Conservation (phyloP, 2,888 invertebrate genomes). For the Ochropacha duplaris region DNA sequence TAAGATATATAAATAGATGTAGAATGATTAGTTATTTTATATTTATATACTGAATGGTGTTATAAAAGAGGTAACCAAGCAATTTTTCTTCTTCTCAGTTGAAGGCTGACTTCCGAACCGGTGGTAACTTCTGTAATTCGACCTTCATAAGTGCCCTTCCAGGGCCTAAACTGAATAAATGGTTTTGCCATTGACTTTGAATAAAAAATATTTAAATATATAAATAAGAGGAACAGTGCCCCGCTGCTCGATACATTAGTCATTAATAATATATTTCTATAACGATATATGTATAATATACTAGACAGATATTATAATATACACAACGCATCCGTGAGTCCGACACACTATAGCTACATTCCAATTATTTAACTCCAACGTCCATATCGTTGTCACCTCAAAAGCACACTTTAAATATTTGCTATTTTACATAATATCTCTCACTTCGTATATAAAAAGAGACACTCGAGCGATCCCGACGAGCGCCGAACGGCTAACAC, state of each 20-base stretch:
- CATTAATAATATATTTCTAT: constrained; percentile 47
- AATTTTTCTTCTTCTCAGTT: too few relatives aligned
- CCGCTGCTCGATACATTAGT: constrained; percentile 42
- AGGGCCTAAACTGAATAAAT: too few relatives aligned
- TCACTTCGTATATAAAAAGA: not conserved
- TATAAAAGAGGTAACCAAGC: not conserved
- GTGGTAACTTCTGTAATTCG: too few relatives aligned
- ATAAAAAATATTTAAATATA: too few relatives aligned
- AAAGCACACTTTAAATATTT: constrained; percentile 42
- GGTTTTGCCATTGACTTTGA: too few relatives aligned
- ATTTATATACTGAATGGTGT: not conserved
- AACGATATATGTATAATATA: constrained; percentile 64
- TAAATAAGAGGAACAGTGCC: constrained; percentile 44
- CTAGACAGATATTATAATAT: constrained; percentile 50
- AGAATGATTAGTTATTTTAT: not conserved
- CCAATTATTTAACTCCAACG: constrained; percentile 53
- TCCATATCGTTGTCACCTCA: constrained; percentile 34
- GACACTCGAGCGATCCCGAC: not conserved
- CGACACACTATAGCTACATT: constrained; percentile 51
- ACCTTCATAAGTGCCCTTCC: too few relatives aligned
- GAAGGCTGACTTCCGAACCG: too few relatives aligned
- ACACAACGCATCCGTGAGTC: constrained; percentile 55
- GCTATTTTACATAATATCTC: not conserved
- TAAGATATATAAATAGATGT: not conserved
- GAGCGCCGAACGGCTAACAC: not conserved